Evolutionary conservation across 2,888 invertebrate genomes (phyloP).

Genomic region (Synanthedon myopaeformis): DNA sequence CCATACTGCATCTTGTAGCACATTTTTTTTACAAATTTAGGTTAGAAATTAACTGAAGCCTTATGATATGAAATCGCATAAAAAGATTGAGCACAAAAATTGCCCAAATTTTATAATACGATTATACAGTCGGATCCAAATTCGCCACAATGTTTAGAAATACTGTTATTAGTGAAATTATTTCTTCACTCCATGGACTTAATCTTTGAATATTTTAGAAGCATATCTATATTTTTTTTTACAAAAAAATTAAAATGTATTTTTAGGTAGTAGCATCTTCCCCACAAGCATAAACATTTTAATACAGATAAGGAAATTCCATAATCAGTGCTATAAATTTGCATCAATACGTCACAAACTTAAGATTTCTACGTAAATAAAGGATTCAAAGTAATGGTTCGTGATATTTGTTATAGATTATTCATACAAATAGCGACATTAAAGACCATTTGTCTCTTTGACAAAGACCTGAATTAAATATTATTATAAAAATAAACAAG

Average conservation of each 20-base stretch:
- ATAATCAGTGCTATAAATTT: conserved; percentile 40
- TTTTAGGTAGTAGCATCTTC: not conserved
- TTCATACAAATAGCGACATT: not conserved
- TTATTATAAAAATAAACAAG: not conserved
- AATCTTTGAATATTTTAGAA: too few species aligned
- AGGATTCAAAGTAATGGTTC: conserved; percentile 12
- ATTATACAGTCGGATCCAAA: too few species aligned
- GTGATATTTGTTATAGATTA: conserved; percentile 16
- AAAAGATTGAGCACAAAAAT: too few species aligned
- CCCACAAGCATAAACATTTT: not conserved
- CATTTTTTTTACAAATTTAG: too few species aligned
- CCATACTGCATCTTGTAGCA: too few species aligned
- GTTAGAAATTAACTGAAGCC: too few species aligned
- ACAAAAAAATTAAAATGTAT: not conserved
- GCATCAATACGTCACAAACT: conserved; percentile 27
- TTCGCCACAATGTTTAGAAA: too few species aligned
- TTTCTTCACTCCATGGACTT: too few species aligned
- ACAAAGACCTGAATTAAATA: not conserved
- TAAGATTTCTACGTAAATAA: conserved; percentile 27
- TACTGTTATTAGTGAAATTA: too few species aligned
- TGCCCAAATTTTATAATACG: too few species aligned
- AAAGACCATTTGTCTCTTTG: not conserved
- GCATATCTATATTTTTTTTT: too few species aligned
- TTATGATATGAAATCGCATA: too few species aligned
- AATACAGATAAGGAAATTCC: conserved; percentile 1